phyloP scores from a whole-genome alignment of 2,113 vertebrate species.

The Cephalopholis sonnerati region DNA sequence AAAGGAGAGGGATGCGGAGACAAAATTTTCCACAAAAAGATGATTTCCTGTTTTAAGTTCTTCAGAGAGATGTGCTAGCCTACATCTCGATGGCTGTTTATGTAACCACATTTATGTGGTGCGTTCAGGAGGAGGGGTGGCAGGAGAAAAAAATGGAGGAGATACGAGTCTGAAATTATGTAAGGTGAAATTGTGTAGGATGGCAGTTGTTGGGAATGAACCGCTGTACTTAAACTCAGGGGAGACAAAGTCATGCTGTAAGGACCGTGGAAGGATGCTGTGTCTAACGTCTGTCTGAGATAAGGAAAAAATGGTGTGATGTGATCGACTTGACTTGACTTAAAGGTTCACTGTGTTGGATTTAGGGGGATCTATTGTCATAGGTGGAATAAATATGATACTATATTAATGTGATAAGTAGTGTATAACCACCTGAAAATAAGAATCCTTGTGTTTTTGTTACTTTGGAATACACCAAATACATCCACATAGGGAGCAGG shows the following conservation, averaged over 20 bases:
- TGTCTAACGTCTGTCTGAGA: conserved; percentile 10
- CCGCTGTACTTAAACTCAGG: conserved; percentile 27
- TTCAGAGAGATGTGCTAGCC: conserved; percentile 58
- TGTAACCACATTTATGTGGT: conserved; percentile 60
- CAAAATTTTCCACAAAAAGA: conserved; percentile 55
- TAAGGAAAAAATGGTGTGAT: neutral
- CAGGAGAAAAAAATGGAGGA: neutral
- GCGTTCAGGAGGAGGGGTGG: conserved; percentile 1
- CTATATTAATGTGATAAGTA: too few relatives aligned
- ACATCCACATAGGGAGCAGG: too few relatives aligned
- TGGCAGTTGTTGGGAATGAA: conserved; percentile 22
- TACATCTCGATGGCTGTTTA: conserved; percentile 61
- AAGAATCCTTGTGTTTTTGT: too few relatives aligned
- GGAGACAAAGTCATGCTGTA: conserved; percentile 16
- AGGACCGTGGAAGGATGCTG: conserved; percentile 6
- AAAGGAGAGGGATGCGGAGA: conserved; percentile 56
- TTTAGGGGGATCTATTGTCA: too few relatives aligned
- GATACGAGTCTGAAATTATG: conserved; percentile 47
- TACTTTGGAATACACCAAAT: too few relatives aligned
- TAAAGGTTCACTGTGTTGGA: conserved; percentile 5
- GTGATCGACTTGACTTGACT: conserved; percentile 13
- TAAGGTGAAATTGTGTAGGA: conserved; percentile 58
- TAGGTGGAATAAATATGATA: too few relatives aligned
- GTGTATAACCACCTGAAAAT: too few relatives aligned
- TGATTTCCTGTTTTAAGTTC: conserved; percentile 68